These are phyloP conservation scores for Mormyrops boulengeri DNA, from an alignment of 2,797 vertebrate species.

Conservation along the genomic window DNA sequence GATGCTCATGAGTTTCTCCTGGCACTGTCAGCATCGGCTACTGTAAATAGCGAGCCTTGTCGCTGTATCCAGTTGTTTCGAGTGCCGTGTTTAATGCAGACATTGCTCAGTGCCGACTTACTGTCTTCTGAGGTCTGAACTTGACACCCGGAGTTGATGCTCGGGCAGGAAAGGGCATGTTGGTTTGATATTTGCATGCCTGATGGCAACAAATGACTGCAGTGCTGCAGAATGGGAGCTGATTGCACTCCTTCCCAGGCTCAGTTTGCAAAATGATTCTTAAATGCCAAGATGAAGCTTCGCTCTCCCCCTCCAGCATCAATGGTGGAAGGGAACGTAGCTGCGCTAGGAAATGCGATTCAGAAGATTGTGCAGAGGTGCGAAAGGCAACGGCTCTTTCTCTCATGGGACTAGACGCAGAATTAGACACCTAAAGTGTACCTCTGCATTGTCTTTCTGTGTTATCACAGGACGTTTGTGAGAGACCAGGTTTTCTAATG, in stretches of 20 bases:
- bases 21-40: background rate
- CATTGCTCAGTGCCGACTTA: background rate
- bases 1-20: background rate
- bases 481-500: background rate
- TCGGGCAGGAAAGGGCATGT: background rate
- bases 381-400: background rate
- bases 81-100: background rate
- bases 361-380: background rate
- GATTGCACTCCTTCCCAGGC: conserved; percentile 18
- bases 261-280: conserved; percentile 20
- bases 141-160: background rate
- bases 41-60: background rate
- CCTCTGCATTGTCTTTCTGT: background rate
- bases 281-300: conserved; percentile 27
- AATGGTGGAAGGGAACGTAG: background rate
- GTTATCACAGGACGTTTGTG: background rate
- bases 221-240: conserved; percentile 26
- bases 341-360: background rate
- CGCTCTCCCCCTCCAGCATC: background rate
- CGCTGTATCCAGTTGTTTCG: background rate
- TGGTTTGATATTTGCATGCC: background rate
- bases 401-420: background rate
- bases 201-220: conserved; percentile 27
- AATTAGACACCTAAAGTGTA: background rate
- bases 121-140: background rate